Base-by-base conservation (phyloP, 2,888 invertebrate genomes). In the Auanema sp. region DNA sequence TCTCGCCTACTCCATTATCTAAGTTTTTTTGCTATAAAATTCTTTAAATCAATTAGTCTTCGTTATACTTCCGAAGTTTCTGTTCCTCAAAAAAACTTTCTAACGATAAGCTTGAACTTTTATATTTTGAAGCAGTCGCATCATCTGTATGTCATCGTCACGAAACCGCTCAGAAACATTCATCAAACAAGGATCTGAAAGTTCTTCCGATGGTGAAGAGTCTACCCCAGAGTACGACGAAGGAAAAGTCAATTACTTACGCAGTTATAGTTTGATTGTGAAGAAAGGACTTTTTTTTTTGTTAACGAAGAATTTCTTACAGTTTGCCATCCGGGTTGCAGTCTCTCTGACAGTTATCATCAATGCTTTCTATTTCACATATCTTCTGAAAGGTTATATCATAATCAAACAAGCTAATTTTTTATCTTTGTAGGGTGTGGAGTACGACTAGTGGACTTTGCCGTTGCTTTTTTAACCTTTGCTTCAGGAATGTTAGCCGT, bases 131-230 rank as follows among this genome's bases (percentile, higher is more conserved):
- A n/a, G n/a, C 33, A 33, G 33, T 33, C 4, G 3, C 33, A 5
- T 33, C 4, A 5, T 33, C 33, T 33, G 8, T 8, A 33, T 33
- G 33, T 33, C 33, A 33, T 18, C 10, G 10, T 47, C 47, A 16
- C 47, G 47, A 18, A 18, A 18, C 5, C 47, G 47, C 4, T 47
- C 47, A 16, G 47, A 47, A 18, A 47, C 47, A 5, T 47, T 18
- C 47, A 47, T 47, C 47, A 47, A 47, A 10, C 47, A 16, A 18
- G 47, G 47, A 16, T 47, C 47, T 16, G 47, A 47, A 47, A 47
- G 47, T 21, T 47, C 47, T 3, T 47, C 3, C 47, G 47, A 47
- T 5, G 21, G 47, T 47, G 47, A 47, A 21, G 47, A 47, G 47
- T 18, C 16, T 21, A 5, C 16, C 21, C 16, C 47, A 5, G 21